phyloP scores from a whole-genome alignment of 2,888 invertebrate species.

The Meganola albula region DNA sequence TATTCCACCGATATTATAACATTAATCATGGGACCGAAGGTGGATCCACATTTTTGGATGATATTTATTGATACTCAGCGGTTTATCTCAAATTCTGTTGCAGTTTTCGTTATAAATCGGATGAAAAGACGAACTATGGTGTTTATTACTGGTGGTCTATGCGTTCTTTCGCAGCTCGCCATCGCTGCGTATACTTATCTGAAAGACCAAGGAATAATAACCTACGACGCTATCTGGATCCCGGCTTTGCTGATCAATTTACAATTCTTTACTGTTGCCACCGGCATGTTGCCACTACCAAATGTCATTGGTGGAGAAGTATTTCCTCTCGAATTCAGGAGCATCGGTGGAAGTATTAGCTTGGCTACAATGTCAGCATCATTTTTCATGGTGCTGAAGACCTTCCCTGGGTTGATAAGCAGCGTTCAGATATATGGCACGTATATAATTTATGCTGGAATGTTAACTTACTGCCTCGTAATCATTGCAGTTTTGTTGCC shows the following conservation, averaged over 20 bases:
- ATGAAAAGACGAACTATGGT: constrained; percentile 77
- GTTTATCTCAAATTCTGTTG: constrained; percentile 73
- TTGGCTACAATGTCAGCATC: constrained; percentile 73
- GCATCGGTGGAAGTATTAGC: constrained; percentile 79
- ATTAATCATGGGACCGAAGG: constrained; percentile 69
- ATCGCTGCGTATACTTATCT: constrained; percentile 61
- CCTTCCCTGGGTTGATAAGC: constrained; percentile 71
- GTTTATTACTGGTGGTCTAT: constrained; percentile 74
- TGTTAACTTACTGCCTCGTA: constrained; percentile 66
- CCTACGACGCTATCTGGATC: constrained; percentile 51
- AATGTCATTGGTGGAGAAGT: constrained; percentile 84
- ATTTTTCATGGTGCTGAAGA: constrained; percentile 79
- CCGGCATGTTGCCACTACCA: constrained; percentile 80
- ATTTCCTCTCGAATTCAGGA: constrained; percentile 77
- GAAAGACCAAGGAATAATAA: constrained; percentile 28
- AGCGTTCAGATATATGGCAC: constrained; percentile 71
- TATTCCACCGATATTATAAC: constrained; percentile 79
- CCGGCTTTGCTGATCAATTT: constrained; percentile 64
- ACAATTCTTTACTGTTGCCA: constrained; percentile 74
- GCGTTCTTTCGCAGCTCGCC: constrained; percentile 70
- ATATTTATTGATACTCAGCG: constrained; percentile 79
- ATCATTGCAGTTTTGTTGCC: constrained; percentile 76
- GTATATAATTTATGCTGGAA: constrained; percentile 74
- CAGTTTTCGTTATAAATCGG: constrained; percentile 77
- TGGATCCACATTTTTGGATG: constrained; percentile 79